Evolutionary conservation across 1,140 invertebrate species (phyloP).

Genomic region (Stegodyphus dumicola): DNA sequence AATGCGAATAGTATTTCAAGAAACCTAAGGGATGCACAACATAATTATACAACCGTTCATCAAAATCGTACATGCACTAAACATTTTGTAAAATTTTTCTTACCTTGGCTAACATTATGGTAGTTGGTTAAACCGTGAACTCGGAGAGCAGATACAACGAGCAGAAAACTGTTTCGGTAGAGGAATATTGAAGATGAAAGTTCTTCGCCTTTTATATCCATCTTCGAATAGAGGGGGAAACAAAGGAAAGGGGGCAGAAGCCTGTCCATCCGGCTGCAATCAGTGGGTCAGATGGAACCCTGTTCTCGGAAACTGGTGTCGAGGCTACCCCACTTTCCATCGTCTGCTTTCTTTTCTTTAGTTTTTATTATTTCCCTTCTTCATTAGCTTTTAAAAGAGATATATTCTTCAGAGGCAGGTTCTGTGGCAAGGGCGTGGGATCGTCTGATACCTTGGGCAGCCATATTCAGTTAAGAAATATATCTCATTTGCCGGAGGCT

Average conservation of each 20-base stretch:
- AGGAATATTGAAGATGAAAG: slow-evolving; percentile 25
- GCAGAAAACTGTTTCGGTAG: not conserved
- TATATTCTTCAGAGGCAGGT: no score
- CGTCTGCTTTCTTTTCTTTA: slow-evolving; percentile 11
- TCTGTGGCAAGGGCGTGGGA: not conserved
- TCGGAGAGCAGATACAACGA: no score
- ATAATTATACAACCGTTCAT: not conserved
- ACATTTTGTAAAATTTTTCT: not conserved
- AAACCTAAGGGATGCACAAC: no score
- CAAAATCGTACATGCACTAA: not conserved
- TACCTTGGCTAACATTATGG: slow-evolving; percentile 43
- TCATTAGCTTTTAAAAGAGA: not conserved
- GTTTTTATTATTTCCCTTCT: not conserved
- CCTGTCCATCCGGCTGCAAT: slow-evolving; percentile 37
- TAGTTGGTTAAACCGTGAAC: not conserved
- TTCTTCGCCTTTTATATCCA: slow-evolving; percentile 32
- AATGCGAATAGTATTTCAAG: no score
- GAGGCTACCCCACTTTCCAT: slow-evolving; percentile 21
- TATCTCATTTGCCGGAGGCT: no score
- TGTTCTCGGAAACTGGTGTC: slow-evolving; percentile 42
- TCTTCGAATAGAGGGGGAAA: slow-evolving; percentile 1
- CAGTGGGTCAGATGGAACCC: slow-evolving; percentile 48
- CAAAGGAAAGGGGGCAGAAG: slow-evolving; percentile 15
- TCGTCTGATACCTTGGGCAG: no score
- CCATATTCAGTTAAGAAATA: no score